Conservation (phyloP, 2,888 invertebrate species). For the Netelia fuscicornis region DNA sequence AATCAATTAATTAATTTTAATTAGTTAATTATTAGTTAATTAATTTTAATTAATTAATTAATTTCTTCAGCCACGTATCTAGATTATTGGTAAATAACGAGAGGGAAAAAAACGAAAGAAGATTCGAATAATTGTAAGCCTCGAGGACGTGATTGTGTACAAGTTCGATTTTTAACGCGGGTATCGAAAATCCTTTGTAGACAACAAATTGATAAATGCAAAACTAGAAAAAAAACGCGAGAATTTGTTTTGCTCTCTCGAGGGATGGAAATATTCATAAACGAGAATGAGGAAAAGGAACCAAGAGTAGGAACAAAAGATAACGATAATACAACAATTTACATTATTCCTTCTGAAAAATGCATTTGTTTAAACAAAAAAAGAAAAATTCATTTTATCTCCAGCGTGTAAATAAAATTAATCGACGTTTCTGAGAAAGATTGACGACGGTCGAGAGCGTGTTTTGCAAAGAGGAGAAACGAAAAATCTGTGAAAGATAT, state of each 20-base stretch:
- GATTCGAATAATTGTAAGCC: constrained; percentile 11
- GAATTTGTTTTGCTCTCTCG: too few species aligned
- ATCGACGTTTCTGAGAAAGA: constrained; percentile 45
- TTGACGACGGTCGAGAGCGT: background rate
- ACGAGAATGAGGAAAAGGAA: constrained; percentile 3
- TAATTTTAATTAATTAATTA: constrained; percentile 13
- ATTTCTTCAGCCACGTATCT: constrained; percentile 11
- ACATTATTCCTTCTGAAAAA: constrained; percentile 32
- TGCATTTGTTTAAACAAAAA: constrained; percentile 42
- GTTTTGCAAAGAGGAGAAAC: background rate
- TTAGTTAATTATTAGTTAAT: background rate
- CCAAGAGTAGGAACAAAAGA: constrained; percentile 14
- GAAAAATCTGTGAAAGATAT: background rate
- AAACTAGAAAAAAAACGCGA: background rate
- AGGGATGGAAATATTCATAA: background rate
- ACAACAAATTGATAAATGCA: constrained; percentile 19
- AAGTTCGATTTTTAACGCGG: constrained; percentile 69
- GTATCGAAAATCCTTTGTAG: constrained; percentile 54
- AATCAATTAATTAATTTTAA: too few species aligned
- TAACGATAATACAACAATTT: constrained; percentile 23
- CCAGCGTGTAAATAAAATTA: constrained; percentile 58
- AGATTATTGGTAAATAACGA: constrained; percentile 27
- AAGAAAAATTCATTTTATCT: constrained; percentile 44
- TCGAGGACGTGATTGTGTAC: constrained; percentile 50
- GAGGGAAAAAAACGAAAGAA: constrained; percentile 16